phyloP scores from a whole-genome alignment of 53 echinoderm and acorn worm species.

The Arbacia lixula region DNA sequence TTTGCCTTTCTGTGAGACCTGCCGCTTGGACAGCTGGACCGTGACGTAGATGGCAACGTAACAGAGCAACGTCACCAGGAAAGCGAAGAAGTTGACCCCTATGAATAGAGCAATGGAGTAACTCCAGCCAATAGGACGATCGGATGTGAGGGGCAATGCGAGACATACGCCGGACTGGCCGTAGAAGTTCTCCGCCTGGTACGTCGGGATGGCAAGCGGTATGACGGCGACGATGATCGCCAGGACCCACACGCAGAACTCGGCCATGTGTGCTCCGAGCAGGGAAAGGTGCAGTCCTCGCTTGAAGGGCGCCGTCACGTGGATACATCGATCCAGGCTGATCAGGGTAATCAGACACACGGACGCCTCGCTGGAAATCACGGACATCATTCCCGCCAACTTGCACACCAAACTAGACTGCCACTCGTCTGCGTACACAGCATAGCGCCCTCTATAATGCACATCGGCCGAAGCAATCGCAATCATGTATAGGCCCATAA shows the following conservation, averaged over 20 bases:
- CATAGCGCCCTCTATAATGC: conserved; percentile 44
- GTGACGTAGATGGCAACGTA: conserved; percentile 55
- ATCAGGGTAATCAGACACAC: conserved; percentile 60
- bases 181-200: conserved; percentile 42
- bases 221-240: not conserved
- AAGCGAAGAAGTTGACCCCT: conserved; percentile 52
- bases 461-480: conserved; percentile 61
- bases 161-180: conserved; percentile 65
- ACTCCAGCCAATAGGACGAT: conserved; percentile 39
- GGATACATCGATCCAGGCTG: conserved; percentile 58
- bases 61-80: conserved; percentile 36
- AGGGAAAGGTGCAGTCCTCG: not conserved
- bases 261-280: not conserved
- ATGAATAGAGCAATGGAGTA: conserved; percentile 54
- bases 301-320: conserved; percentile 57
- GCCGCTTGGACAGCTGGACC: conserved; percentile 28
- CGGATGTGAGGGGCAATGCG: conserved; percentile 47
- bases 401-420: conserved; percentile 42
- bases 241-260: conserved; percentile 11
- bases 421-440: conserved; percentile 39
- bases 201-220: not conserved
- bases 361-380: conserved; percentile 66
- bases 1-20: not conserved
- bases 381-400: conserved; percentile 43
- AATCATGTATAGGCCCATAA: conserved; percentile 74